Percentiles rank a stretch among this genome's conserved stretches.
phyloP scores from a whole-genome alignment of 2,888 invertebrate genomes.

The Anarsia innoxiella region DNA sequence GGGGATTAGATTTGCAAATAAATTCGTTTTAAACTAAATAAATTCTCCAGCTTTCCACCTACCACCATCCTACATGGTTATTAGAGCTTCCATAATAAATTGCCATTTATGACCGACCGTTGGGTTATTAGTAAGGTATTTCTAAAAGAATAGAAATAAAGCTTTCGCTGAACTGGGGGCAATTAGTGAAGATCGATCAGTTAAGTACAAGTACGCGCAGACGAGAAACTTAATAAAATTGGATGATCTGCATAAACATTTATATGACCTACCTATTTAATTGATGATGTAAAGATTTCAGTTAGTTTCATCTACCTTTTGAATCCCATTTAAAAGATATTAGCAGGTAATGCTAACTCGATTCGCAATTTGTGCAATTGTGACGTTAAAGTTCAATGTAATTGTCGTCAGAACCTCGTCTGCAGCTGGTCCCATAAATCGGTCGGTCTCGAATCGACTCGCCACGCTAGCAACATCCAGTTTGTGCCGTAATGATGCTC shows the following conservation, averaged over 20 bases:
- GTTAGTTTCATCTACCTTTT: too few relatives aligned
- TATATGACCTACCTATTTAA: too few relatives aligned
- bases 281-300: too few relatives aligned
- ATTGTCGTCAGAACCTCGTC: constrained; percentile 1
- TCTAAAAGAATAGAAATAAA: constrained; percentile 37
- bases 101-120: constrained; percentile 26
- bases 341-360: too few relatives aligned
- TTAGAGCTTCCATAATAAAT: constrained; percentile 36
- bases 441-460: constrained; percentile 5
- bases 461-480: constrained; percentile 14
- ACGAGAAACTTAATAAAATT: background rate
- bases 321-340: too few relatives aligned
- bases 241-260: too few relatives aligned
- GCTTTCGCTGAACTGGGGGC: constrained; percentile 25
- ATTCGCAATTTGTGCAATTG: too few relatives aligned
- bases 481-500: constrained; percentile 36
- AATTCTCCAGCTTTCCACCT: constrained; percentile 24
- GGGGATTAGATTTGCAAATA: background rate
- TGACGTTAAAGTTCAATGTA: too few relatives aligned
- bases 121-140: constrained; percentile 38
- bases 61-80: constrained; percentile 14
- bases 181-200: constrained; percentile 43
- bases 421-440: constrained; percentile 16
- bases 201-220: constrained; percentile 18
- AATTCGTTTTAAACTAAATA: constrained; percentile 19